These are phyloP conservation scores for Stegostoma tigrinum DNA, from an alignment of 2,113 vertebrate genomes.

Conservation along the genomic window DNA sequence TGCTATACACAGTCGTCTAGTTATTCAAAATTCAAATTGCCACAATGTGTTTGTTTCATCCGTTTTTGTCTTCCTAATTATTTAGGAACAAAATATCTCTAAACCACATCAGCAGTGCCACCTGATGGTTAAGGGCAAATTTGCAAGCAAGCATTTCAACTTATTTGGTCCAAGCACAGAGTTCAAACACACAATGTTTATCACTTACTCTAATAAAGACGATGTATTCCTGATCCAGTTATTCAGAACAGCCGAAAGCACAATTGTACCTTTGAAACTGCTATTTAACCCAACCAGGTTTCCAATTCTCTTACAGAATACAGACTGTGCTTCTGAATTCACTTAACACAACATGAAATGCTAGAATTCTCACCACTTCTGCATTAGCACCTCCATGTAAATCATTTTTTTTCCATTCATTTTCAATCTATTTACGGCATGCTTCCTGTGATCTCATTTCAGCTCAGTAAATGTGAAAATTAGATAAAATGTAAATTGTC, in stretches of 20 bases:
- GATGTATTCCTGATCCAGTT: neutral
- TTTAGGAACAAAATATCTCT: neutral
- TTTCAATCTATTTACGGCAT: neutral
- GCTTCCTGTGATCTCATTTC: constrained; percentile 12
- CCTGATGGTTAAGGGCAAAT: neutral
- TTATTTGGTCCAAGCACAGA: neutral
- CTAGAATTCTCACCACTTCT: neutral
- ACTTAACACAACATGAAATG: constrained; percentile 15
- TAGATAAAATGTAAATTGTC: neutral
- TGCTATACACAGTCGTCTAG: neutral
- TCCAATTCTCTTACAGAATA: neutral
- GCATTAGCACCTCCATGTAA: neutral
- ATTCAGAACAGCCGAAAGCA: neutral
- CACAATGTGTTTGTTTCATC: neutral
- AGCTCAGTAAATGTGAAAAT: constrained; percentile 20
- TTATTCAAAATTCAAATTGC: neutral
- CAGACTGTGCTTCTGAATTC: neutral
- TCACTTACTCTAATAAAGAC: neutral
- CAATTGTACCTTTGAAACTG: neutral
- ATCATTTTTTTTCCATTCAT: neutral
- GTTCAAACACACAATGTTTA: neutral
- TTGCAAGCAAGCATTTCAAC: neutral
- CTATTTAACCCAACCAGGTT: neutral
- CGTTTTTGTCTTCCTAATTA: neutral
- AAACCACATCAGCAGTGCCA: constrained; percentile 20